These are phyloP conservation scores for Temnothorax unifasciatus DNA, from an alignment of 2,888 invertebrate species.

Conservation along the genomic window DNA sequence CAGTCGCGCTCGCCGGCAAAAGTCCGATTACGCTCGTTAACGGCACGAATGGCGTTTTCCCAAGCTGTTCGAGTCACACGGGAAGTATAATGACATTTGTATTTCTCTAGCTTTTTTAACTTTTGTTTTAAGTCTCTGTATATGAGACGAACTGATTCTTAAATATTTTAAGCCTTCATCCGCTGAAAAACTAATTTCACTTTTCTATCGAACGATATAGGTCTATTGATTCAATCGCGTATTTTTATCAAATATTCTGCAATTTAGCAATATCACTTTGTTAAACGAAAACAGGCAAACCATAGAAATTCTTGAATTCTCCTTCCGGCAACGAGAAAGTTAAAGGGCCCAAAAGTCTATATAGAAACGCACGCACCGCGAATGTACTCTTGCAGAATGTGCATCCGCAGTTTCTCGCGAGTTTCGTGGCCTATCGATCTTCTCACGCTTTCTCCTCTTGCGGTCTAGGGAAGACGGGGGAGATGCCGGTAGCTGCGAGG, in stretches of 20 bases:
- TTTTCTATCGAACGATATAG: neutral
- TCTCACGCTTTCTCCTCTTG: conserved; percentile 83
- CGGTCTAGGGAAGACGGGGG: conserved; percentile 58
- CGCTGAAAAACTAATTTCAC: neutral
- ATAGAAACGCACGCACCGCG: neutral
- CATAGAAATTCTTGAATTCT: neutral
- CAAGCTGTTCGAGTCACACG: conserved; percentile 1
- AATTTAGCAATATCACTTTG: neutral
- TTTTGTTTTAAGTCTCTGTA: neutral
- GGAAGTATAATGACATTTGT: neutral
- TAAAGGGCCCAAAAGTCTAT: neutral
- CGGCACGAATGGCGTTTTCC: conserved; percentile 35
- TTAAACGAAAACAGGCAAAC: neutral
- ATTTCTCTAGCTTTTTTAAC: neutral
- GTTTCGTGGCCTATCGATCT: conserved; percentile 80
- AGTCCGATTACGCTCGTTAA: conserved; percentile 37
- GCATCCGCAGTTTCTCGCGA: conserved; percentile 53
- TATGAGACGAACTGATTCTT: neutral
- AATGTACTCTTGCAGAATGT: conserved; percentile 19
- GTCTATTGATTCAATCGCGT: neutral
- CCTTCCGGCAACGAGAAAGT: neutral
- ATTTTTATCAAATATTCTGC: neutral
- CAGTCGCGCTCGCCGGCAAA: conserved; percentile 30
- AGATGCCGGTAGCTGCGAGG: conserved; percentile 18
- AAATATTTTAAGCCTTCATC: neutral